Evolutionary conservation across 1,140 invertebrate species (phyloP).

Genomic region (Laupala kohalensis): DNA sequence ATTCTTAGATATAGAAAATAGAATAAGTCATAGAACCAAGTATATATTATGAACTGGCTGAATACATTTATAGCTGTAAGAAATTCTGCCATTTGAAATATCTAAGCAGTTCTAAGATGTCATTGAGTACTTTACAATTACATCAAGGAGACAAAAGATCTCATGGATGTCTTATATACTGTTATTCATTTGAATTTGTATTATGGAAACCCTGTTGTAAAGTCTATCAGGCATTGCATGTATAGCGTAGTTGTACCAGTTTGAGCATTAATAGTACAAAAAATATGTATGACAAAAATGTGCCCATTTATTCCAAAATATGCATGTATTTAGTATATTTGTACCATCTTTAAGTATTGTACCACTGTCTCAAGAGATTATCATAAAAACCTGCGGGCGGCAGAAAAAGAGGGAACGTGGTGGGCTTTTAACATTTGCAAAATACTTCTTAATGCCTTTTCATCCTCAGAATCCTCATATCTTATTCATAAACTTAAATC

Average conservation of each 20-base stretch:
- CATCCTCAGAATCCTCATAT: background rate
- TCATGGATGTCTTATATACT: background rate
- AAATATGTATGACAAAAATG: background rate
- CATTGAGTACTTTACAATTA: background rate
- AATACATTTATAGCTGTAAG: background rate
- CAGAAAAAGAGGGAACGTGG: background rate
- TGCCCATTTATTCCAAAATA: background rate
- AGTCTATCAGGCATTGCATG: too few species aligned
- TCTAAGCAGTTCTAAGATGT: background rate
- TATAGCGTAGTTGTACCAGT: background rate
- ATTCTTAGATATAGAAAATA: background rate
- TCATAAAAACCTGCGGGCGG: background rate
- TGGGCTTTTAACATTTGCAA: background rate
- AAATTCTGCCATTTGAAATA: background rate
- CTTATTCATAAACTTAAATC: background rate
- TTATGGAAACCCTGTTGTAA: too few species aligned
- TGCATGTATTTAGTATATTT: too few species aligned
- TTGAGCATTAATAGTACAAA: background rate
- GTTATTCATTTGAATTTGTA: too few species aligned
- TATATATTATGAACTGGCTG: background rate
- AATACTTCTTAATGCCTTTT: background rate
- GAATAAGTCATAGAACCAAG: background rate
- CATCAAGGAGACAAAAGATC: background rate
- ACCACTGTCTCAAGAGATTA: background rate
- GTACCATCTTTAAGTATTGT: background rate